phyloP scores from a whole-genome alignment of 2,113 vertebrate genomes.

The Malaclemys terrapin region DNA sequence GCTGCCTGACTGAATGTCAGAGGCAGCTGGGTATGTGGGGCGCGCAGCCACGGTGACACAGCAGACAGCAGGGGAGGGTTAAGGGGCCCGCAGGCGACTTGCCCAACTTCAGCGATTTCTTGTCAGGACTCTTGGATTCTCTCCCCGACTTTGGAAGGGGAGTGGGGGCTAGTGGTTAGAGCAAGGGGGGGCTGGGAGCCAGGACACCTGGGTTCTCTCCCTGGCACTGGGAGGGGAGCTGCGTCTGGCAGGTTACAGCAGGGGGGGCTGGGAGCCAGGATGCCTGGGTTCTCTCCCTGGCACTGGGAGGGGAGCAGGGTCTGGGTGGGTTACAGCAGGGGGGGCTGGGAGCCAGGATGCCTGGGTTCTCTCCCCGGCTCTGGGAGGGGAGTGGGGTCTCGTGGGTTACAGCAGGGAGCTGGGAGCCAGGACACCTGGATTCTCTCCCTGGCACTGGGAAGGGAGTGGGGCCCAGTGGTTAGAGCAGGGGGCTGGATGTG shows the following conservation, averaged over 20 bases:
- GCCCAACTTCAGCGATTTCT: background rate
- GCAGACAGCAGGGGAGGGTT: background rate
- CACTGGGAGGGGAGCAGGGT: background rate
- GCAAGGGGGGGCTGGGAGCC: too few relatives aligned
- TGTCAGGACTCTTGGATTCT: background rate
- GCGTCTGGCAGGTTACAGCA: background rate
- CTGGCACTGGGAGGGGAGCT: background rate
- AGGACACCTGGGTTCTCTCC: background rate
- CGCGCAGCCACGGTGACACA: background rate
- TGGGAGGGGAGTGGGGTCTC: too few relatives aligned
- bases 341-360: too few relatives aligned
- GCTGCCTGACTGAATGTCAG: background rate
- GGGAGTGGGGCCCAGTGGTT: background rate
- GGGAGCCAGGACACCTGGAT: background rate
- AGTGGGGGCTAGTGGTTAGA: background rate
- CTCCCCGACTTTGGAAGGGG: background rate
- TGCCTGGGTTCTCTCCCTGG: background rate
- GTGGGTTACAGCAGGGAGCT: background rate
- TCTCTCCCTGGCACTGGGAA: background rate
- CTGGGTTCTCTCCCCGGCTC: too few relatives aligned
- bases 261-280: background rate
- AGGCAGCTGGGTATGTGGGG: background rate
- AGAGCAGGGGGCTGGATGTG: background rate
- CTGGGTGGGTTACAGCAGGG: background rate
- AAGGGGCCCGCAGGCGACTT: background rate